Conservation (phyloP, 1,140 invertebrate species). For the Dendrolimus kikuchii region DNA sequence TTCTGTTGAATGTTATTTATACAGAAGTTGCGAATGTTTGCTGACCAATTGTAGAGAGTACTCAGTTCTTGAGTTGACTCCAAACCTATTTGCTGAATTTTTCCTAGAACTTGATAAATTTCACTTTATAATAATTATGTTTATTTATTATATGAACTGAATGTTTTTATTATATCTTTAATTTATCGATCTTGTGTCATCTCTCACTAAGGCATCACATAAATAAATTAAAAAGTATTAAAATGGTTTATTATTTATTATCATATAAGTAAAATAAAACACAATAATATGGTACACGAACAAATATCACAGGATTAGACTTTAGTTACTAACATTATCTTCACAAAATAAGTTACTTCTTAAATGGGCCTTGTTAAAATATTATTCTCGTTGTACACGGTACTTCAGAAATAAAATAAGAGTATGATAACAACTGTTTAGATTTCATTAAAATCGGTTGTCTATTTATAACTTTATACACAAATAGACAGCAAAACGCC, state of each 20-base stretch:
- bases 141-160: constrained; percentile 38
- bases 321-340: too few species aligned
- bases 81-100: neutral
- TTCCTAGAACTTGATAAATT: neutral
- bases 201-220: constrained; percentile 54
- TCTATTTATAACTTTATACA: too few species aligned
- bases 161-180: constrained; percentile 48
- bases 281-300: neutral
- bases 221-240: constrained; percentile 33
- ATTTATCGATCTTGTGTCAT: constrained; percentile 47
- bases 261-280: neutral
- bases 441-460: too few species aligned
- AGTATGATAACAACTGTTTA: too few species aligned
- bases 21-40: constrained; percentile 57
- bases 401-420: too few species aligned
- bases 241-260: constrained; percentile 5
- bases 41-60: constrained; percentile 55
- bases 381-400: too few species aligned
- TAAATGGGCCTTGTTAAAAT: too few species aligned
- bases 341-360: too few species aligned
- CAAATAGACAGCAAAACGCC: too few species aligned
- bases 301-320: too few species aligned
- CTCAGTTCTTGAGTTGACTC: neutral
- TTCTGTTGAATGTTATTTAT: constrained; percentile 56
- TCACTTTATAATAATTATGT: constrained; percentile 26